A percentile compares a stretch with the other conserved stretches of the same genome.
These are phyloP conservation scores for human DNA, from an alignment of 2,113 vertebrate species.

Conservation along the genomic window DNA sequence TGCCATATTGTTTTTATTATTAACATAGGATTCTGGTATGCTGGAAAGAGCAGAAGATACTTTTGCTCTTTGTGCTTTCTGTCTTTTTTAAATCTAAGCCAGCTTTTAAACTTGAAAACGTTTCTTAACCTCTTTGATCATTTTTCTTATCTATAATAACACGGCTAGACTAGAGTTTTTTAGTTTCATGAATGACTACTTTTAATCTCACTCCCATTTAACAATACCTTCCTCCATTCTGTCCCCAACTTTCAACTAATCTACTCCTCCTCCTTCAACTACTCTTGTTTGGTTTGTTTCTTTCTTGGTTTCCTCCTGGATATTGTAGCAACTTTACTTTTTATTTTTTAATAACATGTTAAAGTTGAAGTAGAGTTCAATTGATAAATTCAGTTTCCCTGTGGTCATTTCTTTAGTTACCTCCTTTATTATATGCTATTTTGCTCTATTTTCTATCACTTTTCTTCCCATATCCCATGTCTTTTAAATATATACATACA, in stretches of 20 bases:
- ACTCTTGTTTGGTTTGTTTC: neutral
- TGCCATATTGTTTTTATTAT: neutral
- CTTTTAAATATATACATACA: neutral
- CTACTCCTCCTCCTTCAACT: neutral
- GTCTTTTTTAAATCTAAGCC: neutral
- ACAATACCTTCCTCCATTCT: neutral
- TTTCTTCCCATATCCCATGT: neutral
- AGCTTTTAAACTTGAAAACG: neutral
- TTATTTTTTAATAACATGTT: neutral
- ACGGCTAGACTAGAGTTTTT: neutral
- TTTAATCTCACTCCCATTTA: neutral
- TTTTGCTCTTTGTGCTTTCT: neutral
- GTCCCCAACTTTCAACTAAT: neutral
- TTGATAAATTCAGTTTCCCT: neutral
- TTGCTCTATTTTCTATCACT: neutral
- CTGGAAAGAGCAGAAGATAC: neutral
- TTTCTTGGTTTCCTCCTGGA: neutral
- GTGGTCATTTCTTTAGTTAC: neutral
- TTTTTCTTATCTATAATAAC: neutral
- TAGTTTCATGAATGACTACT: neutral
- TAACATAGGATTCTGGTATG: neutral
- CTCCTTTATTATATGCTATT: neutral
- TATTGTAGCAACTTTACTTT: neutral
- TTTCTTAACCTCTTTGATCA: neutral
- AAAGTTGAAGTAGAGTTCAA: neutral